Base-by-base conservation (phyloP, 2,113 vertebrate species). In the Clarias gariepinus region DNA sequence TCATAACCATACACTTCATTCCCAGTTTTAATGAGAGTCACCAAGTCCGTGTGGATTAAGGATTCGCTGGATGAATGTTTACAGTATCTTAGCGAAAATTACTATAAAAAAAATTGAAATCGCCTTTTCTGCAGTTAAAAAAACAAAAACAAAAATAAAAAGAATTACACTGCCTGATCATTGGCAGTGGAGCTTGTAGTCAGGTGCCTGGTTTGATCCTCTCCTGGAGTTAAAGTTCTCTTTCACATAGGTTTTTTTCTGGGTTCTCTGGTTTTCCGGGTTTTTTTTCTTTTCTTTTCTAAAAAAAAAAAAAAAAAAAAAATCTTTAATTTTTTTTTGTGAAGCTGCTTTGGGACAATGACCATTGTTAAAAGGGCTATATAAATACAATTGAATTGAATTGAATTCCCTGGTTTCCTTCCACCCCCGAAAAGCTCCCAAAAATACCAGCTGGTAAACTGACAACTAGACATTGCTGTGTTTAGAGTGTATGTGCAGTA, bases 21-120 rank as follows among this genome's bases (percentile, higher is more conserved):
- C 33, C 71, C 63, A 19, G 28, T 41, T 71, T 36, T 86, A 58
- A 88, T 63, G 63, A 82, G 73, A 23, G n/a, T 19, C 33, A 79
- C 25, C 57, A 10, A 19, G 41, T 71, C 16, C 28, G 1, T 28
- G 61, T 73, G 36, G 41, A n/a, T 23, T 41, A 47, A 41, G 52
- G 81, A 36, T 21, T 25, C 63, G n/a, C 16, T 60, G 28, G 58
- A 28, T 73, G 53, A 19, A 73, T n/a, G 21, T 36, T 47, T 21
- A 28, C 36, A 80, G 57, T 23, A 21, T 33, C 33, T 71, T 19
- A 36, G 68, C 47, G 11, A 74, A 74, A 41, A 69, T 18, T 18
- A 66, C n/a, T 28, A 69, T n/a, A n/a, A 66, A 28, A 66, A 28
- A 66, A 66, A 66, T 63, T 63, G 23, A 23, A 25, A 16, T 60